Conservation (phyloP, 2,888 invertebrate species). For the Harpalus rufipes region DNA sequence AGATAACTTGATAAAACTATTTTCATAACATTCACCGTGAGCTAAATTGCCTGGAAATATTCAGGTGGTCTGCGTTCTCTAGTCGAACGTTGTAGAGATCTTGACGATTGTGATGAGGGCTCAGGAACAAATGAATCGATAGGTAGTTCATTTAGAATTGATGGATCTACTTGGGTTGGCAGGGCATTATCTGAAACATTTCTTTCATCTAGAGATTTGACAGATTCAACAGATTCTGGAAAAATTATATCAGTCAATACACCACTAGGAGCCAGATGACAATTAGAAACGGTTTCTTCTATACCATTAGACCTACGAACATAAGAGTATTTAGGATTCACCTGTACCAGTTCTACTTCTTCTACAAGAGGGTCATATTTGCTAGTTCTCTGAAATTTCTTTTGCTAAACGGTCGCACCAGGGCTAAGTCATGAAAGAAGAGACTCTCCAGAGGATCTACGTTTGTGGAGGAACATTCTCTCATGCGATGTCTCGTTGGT, state of each 20-base stretch:
- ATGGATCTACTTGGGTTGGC: not conserved
- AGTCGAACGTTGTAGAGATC: not conserved
- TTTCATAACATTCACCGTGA: not conserved
- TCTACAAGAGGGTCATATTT: constrained; percentile 15
- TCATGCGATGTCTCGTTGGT: constrained; percentile 1
- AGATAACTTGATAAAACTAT: not conserved
- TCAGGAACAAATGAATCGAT: not conserved
- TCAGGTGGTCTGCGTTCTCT: constrained; percentile 1
- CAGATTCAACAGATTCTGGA: not conserved
- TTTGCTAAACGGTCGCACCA: not conserved
- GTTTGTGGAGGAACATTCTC: constrained; percentile 5
- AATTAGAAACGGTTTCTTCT: constrained; percentile 9
- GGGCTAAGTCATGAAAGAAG: not conserved
- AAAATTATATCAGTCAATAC: not conserved
- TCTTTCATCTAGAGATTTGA: too few species aligned
- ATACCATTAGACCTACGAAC: constrained; percentile 6
- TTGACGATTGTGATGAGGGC: not conserved
- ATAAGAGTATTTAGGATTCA: constrained; percentile 1
- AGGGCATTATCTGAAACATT: not conserved
- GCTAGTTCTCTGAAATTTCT: not conserved
- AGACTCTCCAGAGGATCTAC: not conserved
- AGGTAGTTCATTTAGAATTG: constrained; percentile 13
- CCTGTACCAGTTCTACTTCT: constrained; percentile 12
- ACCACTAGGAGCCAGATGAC: not conserved
- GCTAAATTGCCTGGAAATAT: not conserved